Evolutionary conservation across 2,888 invertebrate species (phyloP).

Genomic region (Ceratothoa steindachneri): DNA sequence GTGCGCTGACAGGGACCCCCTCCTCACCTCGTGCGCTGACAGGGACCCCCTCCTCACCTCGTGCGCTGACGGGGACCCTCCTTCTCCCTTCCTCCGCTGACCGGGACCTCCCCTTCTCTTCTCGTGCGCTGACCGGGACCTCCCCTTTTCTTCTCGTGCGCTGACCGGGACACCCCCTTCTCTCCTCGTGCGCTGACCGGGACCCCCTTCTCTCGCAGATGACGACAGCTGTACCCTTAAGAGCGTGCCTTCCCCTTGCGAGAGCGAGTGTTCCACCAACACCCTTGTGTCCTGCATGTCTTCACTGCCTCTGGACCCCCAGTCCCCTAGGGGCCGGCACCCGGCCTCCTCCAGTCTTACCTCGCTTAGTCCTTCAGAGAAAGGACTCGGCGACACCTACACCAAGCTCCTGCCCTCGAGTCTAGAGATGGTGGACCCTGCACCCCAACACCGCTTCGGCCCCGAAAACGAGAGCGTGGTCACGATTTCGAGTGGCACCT

Average conservation of each 20-base stretch:
- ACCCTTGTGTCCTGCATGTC: conserved; percentile 40
- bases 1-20: too few species aligned
- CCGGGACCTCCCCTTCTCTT: too few species aligned
- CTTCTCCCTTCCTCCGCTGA: too few species aligned
- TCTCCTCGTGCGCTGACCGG: too few species aligned
- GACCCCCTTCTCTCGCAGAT: too few species aligned
- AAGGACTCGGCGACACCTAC: neutral
- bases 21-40: too few species aligned
- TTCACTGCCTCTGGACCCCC: conserved; percentile 34
- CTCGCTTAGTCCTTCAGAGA: neutral
- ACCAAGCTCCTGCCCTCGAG: neutral
- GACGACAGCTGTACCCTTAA: conserved; percentile 32
- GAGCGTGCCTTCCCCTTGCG: conserved; percentile 36
- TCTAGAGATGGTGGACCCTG: neutral
- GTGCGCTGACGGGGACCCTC: too few species aligned
- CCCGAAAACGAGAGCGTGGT: neutral
- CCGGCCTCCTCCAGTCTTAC: neutral
- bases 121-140: too few species aligned
- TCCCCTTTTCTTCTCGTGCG: too few species aligned
- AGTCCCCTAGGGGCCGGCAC: conserved; percentile 20
- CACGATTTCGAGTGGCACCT: neutral
- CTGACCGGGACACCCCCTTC: too few species aligned
- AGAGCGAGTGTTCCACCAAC: conserved; percentile 38
- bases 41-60: too few species aligned
- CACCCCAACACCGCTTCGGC: neutral